Evolutionary conservation across 2,797 vertebrate species (phyloP).

Genomic region (Scolopax bukidnonensis): DNA sequence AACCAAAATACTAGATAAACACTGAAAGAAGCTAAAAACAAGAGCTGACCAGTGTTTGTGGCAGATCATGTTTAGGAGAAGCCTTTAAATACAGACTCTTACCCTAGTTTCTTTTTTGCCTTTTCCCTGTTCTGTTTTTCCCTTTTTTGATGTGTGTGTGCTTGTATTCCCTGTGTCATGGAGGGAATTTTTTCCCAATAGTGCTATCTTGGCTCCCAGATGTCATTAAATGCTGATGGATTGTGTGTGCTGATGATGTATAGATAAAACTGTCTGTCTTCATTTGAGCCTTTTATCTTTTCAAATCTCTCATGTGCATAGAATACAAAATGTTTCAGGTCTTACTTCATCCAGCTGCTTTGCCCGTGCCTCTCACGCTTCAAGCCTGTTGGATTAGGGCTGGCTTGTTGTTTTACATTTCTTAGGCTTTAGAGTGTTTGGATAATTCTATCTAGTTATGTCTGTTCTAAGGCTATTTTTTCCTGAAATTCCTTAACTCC

Average conservation of each 20-base stretch:
- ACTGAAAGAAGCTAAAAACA: not conserved
- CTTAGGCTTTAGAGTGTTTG: not conserved
- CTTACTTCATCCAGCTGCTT: not conserved
- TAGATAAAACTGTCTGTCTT: not conserved
- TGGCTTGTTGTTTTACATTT: not conserved
- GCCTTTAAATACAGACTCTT: not conserved
- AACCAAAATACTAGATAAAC: not conserved
- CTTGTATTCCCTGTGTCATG: not conserved
- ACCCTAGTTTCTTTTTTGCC: not conserved
- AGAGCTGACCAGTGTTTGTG: not conserved
- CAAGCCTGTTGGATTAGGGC: not conserved
- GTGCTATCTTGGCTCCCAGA: not conserved
- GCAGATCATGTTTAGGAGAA: not conserved
- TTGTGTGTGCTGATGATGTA: not conserved
- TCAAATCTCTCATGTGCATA: not conserved
- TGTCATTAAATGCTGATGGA: not conserved
- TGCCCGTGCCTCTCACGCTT: not conserved
- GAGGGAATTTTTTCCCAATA: not conserved
- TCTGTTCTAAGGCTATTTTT: not conserved
- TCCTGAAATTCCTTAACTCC: not conserved
- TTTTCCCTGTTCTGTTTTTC: not conserved
- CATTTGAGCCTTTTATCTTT: not conserved
- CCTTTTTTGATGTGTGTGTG: rapidly evolving
- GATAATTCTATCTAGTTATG: not conserved
- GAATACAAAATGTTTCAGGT: not conserved